phyloP scores from a whole-genome alignment of 2,797 vertebrate genomes.

The Brachyrhaphis roseni region DNA sequence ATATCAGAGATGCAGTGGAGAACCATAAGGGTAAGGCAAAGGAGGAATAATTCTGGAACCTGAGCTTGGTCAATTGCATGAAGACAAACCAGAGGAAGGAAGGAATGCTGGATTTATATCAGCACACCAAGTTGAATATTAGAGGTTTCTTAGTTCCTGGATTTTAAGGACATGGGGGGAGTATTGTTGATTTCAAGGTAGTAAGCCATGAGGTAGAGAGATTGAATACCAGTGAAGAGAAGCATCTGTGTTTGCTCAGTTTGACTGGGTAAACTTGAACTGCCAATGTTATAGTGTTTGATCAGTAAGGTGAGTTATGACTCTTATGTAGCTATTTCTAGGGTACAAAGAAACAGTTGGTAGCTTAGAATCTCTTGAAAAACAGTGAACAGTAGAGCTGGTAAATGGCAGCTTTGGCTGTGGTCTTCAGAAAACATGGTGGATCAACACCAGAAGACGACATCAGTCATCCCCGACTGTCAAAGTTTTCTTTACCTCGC shows the following conservation, averaged over 20 bases:
- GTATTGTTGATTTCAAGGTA: background rate
- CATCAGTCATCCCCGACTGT: background rate
- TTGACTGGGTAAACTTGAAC: too few relatives aligned
- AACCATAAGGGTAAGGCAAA: background rate
- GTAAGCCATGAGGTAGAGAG: background rate
- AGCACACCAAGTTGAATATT: background rate
- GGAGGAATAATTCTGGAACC: background rate
- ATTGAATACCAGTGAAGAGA: too few relatives aligned
- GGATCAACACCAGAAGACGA: too few relatives aligned
- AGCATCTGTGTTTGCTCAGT: background rate
- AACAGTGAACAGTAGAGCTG: background rate
- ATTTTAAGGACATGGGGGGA: background rate
- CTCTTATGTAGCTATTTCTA: background rate
- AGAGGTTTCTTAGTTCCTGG: background rate
- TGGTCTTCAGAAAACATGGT: background rate
- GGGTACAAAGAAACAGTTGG: background rate
- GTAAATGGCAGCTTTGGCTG: background rate
- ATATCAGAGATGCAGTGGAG: too few relatives aligned
- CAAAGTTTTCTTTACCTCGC: background rate
- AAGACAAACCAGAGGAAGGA: background rate
- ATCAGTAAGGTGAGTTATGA: background rate
- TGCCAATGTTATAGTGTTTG: background rate
- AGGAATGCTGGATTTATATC: background rate
- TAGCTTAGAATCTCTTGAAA: background rate
- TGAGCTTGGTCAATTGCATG: background rate